phyloP scores from a whole-genome alignment of 2,888 invertebrate species.

The Dynastes maya region DNA sequence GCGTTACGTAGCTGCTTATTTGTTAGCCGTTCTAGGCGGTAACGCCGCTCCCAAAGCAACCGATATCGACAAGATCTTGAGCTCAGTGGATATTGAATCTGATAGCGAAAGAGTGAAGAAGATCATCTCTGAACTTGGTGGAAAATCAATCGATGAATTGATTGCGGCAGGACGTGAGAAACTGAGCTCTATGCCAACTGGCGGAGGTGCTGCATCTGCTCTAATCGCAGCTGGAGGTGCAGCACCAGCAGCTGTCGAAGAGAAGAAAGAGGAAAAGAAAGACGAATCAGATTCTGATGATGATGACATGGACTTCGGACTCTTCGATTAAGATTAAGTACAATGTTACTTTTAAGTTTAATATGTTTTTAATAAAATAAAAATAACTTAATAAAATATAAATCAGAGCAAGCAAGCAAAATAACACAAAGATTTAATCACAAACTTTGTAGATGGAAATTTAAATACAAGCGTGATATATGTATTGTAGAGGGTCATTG shows the following conservation, averaged over 20 bases:
- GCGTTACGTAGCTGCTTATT: conserved; percentile 99
- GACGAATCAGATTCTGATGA: conserved; percentile 95
- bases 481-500: too few relatives aligned
- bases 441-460: too few relatives aligned
- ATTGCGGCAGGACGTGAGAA: conserved; percentile 94
- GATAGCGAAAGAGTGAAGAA: conserved; percentile 90
- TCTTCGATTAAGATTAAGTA: conserved; percentile 81
- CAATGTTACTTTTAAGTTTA: conserved; percentile 45
- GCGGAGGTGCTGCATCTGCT: conserved; percentile 84
- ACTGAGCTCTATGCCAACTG: conserved; percentile 93
- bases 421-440: too few relatives aligned
- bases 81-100: conserved; percentile 96
- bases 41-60: conserved; percentile 85
- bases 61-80: conserved; percentile 95
- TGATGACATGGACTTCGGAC: conserved; percentile 99
- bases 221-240: conserved; percentile 79
- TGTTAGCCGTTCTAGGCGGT: conserved; percentile 94
- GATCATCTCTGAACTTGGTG: conserved; percentile 89
- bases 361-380: conserved; percentile 31
- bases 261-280: conserved; percentile 87
- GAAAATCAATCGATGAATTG: conserved; percentile 92
- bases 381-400: too few relatives aligned
- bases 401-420: too few relatives aligned
- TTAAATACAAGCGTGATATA: too few relatives aligned
- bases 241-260: conserved; percentile 75